phyloP scores from a whole-genome alignment of 2,888 invertebrate genomes.

The Ophion ellenae region DNA sequence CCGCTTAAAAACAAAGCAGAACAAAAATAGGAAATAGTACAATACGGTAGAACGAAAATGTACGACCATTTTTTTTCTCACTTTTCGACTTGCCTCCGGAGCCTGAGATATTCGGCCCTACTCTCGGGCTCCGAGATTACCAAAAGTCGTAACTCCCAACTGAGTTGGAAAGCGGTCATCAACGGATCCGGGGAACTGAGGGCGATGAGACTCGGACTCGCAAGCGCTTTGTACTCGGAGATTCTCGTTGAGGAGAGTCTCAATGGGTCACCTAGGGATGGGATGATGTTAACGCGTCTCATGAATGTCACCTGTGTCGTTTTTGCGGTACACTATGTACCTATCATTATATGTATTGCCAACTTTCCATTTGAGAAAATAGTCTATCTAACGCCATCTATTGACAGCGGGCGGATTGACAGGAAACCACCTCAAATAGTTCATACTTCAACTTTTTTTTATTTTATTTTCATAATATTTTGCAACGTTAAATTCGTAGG shows the following conservation, averaged over 20 bases:
- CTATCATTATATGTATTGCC: too few species aligned
- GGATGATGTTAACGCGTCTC: background rate
- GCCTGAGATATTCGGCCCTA: constrained; percentile 93
- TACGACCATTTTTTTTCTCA: constrained; percentile 56
- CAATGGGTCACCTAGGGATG: constrained; percentile 86
- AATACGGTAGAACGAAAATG: background rate
- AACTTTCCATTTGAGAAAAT: too few species aligned
- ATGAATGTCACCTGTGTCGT: background rate
- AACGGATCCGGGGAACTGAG: constrained; percentile 96
- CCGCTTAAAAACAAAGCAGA: background rate
- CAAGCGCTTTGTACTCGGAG: constrained; percentile 95
- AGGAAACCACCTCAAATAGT: too few species aligned
- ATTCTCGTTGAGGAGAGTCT: constrained; percentile 94
- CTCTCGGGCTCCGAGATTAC: constrained; percentile 97
- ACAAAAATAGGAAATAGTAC: background rate
- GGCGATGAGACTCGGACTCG: constrained; percentile 97
- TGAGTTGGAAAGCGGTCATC: constrained; percentile 96
- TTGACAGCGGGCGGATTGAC: too few species aligned
- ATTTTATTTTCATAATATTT: background rate
- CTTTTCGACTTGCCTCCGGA: constrained; percentile 93
- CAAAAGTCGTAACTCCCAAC: constrained; percentile 96
- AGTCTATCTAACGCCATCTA: too few species aligned
- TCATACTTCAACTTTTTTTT: background rate
- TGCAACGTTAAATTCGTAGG: too few species aligned
- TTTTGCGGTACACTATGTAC: too few species aligned